Base-by-base conservation (phyloP, 1,140 invertebrate genomes). In the Leptopilina clavipes region DNA sequence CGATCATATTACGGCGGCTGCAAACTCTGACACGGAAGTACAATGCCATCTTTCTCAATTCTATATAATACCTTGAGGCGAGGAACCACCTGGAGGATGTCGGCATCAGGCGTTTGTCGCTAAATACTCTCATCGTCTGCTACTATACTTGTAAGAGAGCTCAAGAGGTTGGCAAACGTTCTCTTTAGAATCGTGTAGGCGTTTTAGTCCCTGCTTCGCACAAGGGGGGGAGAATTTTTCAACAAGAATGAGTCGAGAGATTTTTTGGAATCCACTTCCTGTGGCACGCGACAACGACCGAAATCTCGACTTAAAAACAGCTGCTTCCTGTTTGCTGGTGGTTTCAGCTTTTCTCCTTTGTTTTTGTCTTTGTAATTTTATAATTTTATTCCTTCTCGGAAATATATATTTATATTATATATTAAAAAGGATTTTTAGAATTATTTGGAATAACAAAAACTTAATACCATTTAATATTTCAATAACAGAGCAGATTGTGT, bases 251-350 rank as follows among this genome's bases (percentile, higher is more conserved):
- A 65, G 25, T 31, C 19, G 25, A 65, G 59, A 65, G 12, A n/a
- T n/a, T 65, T 65, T 65, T 65, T 65, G 25, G 59, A 70, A 48
- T 65, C 54, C 52, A 54, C 70, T 79, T 79, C 75, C 75, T 74
- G 78, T 31, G 37, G 78, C 78, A 79, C 78, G 78, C 78, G 78
- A 79, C 78, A 14, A 10, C 22, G n/a, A n/a, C n/a, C n/a, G 3
- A 31, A 65, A 65, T 65, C 25, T 77, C 75, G 73, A 52, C 70
- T 72, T 56, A 78, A 83, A 78, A 83, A 78, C 80, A 84, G 83
- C 81, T 84, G 83, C 73, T 86, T 84, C 82, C 83, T 83, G 80
- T 75, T 80, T 76, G 76, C 75, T 78, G 73, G 56, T 65, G 48
- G 25, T 65, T 65, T 65, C 5, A 31, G 65, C 73, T 77, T 77